Evolutionary conservation across 2,797 vertebrate genomes (phyloP).

Genomic region (Lacerta agilis): DNA sequence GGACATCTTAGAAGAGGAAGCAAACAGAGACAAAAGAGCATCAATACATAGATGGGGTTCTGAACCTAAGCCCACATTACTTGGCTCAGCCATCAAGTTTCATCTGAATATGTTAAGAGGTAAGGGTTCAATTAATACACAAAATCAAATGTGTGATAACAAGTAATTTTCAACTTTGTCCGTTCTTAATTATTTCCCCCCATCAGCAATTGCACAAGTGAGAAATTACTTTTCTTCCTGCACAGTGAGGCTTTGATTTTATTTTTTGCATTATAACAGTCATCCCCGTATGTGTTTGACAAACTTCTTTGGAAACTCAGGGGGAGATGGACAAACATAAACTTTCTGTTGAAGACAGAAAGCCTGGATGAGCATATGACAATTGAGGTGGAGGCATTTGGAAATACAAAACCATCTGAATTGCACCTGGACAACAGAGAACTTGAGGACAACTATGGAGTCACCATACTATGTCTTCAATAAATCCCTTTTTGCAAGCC

Average conservation of each 20-base stretch:
- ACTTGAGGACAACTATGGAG: neutral
- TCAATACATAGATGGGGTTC: neutral
- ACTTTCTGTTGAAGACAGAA: neutral
- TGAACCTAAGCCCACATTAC: neutral
- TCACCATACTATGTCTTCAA: too few species aligned
- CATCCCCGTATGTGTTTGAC: neutral
- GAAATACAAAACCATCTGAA: neutral
- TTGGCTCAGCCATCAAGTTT: neutral
- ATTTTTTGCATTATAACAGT: too few species aligned
- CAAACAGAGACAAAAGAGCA: slow-evolving; percentile 8
- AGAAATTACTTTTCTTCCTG: neutral
- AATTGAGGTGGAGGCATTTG: neutral
- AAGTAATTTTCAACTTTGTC: neutral
- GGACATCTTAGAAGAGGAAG: neutral
- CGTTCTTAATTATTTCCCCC: neutral
- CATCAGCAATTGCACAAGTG: neutral
- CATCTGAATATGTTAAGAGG: neutral
- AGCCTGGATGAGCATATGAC: neutral
- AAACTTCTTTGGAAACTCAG: neutral
- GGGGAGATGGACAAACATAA: neutral
- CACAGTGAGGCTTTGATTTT: neutral
- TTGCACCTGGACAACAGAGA: neutral
- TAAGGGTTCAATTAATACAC: neutral
- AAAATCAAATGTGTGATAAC: neutral
- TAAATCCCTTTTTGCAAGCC: neutral